Evolutionary conservation across 2,113 vertebrate species (phyloP).

Genomic region (Stigmatopora nigra): DNA sequence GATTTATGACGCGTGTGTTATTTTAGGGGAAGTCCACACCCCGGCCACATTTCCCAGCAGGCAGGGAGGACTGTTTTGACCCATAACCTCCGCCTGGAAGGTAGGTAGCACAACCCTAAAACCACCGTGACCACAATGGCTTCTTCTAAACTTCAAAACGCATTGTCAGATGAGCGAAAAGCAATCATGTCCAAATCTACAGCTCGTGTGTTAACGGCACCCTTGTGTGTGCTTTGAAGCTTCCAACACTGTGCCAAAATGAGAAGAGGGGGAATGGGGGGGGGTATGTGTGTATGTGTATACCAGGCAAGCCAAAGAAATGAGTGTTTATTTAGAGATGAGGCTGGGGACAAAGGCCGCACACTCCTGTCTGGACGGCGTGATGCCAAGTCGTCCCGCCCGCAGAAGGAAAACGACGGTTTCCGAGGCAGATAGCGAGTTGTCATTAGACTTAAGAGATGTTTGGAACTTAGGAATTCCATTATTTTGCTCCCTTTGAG

Average conservation of each 20-base stretch:
- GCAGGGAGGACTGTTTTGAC: constrained; percentile 36
- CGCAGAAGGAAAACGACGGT: constrained; percentile 4
- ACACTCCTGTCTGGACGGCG: constrained; percentile 15
- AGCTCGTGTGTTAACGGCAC: constrained; percentile 18
- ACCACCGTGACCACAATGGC: background rate
- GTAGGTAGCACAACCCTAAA: constrained; percentile 32
- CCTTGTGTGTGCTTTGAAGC: constrained; percentile 22
- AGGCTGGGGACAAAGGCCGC: constrained; percentile 5
- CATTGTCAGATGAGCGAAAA: constrained; percentile 8
- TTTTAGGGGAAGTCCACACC: constrained; percentile 48
- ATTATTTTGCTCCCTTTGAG: too few species aligned
- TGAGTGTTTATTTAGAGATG: constrained; percentile 35
- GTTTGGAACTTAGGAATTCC: background rate
- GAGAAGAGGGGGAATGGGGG: background rate
- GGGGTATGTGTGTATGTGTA: constrained; percentile 9
- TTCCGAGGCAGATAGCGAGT: background rate
- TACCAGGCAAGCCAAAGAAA: constrained; percentile 25
- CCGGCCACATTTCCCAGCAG: constrained; percentile 31
- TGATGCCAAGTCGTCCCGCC: constrained; percentile 18
- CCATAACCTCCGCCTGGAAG: constrained; percentile 27
- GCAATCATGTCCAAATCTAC: constrained; percentile 9
- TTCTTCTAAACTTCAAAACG: constrained; percentile 9
- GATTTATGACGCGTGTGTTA: constrained; percentile 12
- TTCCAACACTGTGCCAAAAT: constrained; percentile 5
- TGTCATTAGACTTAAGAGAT: background rate